These are phyloP conservation scores for Ranitomeya imitator DNA, from an alignment of 2,113 vertebrate genomes.

Conservation along the genomic window DNA sequence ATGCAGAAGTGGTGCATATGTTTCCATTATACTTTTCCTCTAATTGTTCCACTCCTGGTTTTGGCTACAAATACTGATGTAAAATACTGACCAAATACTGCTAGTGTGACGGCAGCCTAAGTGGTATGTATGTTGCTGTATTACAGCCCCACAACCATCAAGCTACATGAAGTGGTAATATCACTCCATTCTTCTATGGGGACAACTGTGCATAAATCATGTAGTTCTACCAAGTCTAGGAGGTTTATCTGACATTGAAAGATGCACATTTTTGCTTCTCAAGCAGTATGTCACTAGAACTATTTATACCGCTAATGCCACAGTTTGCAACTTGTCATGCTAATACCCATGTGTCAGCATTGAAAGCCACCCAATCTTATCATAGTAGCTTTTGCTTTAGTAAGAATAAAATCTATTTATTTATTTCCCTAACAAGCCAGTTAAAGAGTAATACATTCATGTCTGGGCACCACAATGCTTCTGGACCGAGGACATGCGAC, in stretches of 20 bases:
- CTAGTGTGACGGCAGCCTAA: too few relatives aligned
- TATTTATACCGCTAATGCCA: not conserved
- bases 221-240: not conserved
- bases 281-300: not conserved
- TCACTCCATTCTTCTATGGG: not conserved
- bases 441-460: not conserved
- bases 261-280: not conserved
- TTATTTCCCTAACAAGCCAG: not conserved
- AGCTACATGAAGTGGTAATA: not conserved
- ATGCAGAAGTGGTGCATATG: too few relatives aligned
- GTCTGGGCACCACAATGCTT: constrained; percentile 4
- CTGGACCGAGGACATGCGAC: not conserved
- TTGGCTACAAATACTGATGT: too few relatives aligned
- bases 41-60: too few relatives aligned
- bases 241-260: not conserved
- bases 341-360: not conserved
- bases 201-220: too few relatives aligned
- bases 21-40: too few relatives aligned
- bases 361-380: not conserved
- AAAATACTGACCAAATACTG: too few relatives aligned
- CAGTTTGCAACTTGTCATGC: not conserved
- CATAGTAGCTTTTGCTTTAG: not conserved
- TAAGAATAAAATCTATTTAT: not conserved
- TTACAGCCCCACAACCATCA: too few relatives aligned
- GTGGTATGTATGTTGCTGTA: too few relatives aligned